Conservation (phyloP, 2,888 invertebrate species). For the Neuroscelio doddi region DNA sequence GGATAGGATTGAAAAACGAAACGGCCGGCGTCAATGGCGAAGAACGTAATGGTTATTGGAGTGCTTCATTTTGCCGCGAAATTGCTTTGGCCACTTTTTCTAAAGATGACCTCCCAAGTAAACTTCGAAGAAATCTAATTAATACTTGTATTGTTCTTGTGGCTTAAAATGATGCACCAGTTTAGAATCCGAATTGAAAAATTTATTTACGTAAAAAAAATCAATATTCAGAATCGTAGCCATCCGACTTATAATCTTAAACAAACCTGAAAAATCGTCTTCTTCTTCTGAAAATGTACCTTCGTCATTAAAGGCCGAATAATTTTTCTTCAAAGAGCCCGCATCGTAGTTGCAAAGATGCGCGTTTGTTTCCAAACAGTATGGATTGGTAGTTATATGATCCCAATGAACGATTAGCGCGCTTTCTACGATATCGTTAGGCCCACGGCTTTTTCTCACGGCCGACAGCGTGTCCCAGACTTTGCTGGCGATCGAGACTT, state of each 20-base stretch:
- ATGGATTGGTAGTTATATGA: background rate
- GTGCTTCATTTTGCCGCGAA: background rate
- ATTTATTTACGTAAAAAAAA: too few species aligned
- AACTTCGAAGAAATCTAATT: too few species aligned
- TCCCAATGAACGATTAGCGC: conserved; percentile 43
- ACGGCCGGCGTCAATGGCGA: background rate
- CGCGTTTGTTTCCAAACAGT: background rate
- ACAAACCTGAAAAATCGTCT: background rate
- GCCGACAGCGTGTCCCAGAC: conserved; percentile 63
- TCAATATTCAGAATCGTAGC: too few species aligned
- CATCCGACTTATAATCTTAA: too few species aligned
- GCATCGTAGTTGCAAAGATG: background rate
- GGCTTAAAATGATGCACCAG: too few species aligned
- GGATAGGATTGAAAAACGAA: conserved; percentile 1
- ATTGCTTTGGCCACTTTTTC: background rate
- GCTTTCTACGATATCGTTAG: conserved; percentile 50
- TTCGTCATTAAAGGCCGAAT: too few species aligned
- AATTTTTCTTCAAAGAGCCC: conserved; percentile 2
- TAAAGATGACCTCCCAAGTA: too few species aligned
- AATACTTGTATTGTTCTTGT: too few species aligned
- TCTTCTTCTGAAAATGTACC: background rate
- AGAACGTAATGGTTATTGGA: background rate
- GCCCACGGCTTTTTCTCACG: conserved; percentile 54
- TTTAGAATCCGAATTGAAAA: too few species aligned
- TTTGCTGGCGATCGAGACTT: conserved; percentile 57